These are phyloP conservation scores for Eugnorisma glareosa DNA, from an alignment of 2,888 invertebrate genomes.

Conservation along the genomic window DNA sequence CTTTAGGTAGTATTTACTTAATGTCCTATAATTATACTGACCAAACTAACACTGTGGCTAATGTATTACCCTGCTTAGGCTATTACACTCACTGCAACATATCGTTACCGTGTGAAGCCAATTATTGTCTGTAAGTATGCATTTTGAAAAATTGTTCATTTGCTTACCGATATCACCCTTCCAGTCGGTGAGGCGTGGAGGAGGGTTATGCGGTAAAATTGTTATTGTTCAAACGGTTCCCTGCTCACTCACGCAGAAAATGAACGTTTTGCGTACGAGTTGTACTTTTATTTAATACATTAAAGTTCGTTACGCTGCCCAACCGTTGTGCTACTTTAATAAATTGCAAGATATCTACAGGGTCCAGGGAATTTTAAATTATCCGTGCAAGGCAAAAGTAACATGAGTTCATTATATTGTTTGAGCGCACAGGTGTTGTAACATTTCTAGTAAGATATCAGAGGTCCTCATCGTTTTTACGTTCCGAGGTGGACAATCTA, in stretches of 20 bases:
- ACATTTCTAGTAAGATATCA: conserved; percentile 47
- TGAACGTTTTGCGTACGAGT: conserved; percentile 78
- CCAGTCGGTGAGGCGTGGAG: conserved; percentile 75
- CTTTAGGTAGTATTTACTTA: conserved; percentile 26
- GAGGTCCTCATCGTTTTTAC: conserved; percentile 55
- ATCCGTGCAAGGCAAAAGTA: conserved; percentile 20
- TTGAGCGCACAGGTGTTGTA: conserved; percentile 35
- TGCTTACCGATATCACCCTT: conserved; percentile 76
- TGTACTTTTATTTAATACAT: conserved; percentile 62
- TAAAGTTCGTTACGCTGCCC: conserved; percentile 61
- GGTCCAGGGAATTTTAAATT: conserved; percentile 29
- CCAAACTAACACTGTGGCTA: conserved; percentile 12
- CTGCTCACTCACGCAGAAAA: conserved; percentile 80
- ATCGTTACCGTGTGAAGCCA: conserved; percentile 72
- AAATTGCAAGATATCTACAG: conserved; percentile 40
- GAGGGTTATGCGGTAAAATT: conserved; percentile 84
- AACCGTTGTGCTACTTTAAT: conserved; percentile 41
- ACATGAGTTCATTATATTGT: conserved; percentile 24
- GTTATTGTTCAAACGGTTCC: conserved; percentile 83
- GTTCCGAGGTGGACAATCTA: conserved; percentile 61
- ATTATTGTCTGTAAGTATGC: conserved; percentile 65
- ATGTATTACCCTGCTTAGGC: conserved; percentile 17
- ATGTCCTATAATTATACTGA: conserved; percentile 15
- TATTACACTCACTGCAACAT: conserved; percentile 33
- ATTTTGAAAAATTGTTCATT: conserved; percentile 75